Evolutionary conservation across 2,888 invertebrate genomes (phyloP), one percentile per base, ranked within the genome.

Genomic region (Choristoneura rosaceana): DNA sequence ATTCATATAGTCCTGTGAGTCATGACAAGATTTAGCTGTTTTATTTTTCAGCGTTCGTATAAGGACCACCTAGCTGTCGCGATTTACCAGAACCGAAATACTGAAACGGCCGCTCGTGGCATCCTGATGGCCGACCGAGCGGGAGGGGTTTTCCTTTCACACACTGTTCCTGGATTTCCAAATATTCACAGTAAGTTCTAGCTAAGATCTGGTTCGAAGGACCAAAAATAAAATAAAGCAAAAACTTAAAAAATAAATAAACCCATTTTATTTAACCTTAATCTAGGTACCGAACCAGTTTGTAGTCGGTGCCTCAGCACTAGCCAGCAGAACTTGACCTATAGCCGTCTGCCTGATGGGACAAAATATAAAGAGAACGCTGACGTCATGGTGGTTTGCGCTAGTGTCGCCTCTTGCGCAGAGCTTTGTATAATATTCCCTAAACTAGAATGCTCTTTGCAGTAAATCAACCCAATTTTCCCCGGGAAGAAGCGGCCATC

Each of bases 131-230:
- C 96, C 0, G 96, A 97, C 81, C 91, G 94, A 14, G 80, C 89
- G 1, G 94, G 95, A 25, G 99, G 98, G 0, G 94, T 98, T 78
- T 99, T 98, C 98, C 84, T 99, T 68, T 94, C 97, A 15, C 98
- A 99, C 87, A 98, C 98, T 33, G 96, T 98, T 2, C 98, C 99
- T 0, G 95, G 96, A 75, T 98, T 96, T 86, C 97, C 98, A 0
- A 93, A 95, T 0, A 67, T 87, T 9, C 88, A 86, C 4, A 76
- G 90, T 89, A 63, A 62, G 71, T 71, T 38, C 15, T 55, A 25
- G n/a, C n/a, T n/a, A n/a, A 25, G 0, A 55, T 12, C 55, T 25
- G 25, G 9, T 25, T 55, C 55, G 25, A 17, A 55, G 25, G 3
- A 55, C 55, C 55, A 55, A 25, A 12, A n/a, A 25, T 25, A 25